Percentiles rank a stretch among this genome's conserved stretches.
phyloP scores from a whole-genome alignment of 2,888 invertebrate genomes.

The Barypeithes pellucidus region DNA sequence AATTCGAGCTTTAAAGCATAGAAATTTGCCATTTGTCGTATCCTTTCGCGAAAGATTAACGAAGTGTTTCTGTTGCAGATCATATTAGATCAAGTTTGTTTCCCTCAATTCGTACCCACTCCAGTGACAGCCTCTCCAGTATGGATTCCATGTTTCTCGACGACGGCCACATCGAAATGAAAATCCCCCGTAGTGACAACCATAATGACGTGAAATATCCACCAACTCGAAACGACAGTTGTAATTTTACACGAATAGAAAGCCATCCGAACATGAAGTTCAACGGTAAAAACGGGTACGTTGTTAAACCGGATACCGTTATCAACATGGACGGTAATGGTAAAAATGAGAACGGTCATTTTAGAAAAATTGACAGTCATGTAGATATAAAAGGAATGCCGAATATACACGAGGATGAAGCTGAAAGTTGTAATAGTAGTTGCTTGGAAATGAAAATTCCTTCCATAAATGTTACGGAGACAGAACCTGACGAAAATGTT shows the following conservation, averaged over 20 bases:
- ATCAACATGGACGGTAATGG: constrained; percentile 38
- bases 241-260: constrained; percentile 41
- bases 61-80: constrained; percentile 65
- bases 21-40: too few species aligned
- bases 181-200: constrained; percentile 55
- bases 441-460: constrained; percentile 70
- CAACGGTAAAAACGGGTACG: constrained; percentile 42
- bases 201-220: constrained; percentile 43
- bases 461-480: constrained; percentile 70
- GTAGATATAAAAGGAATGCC: constrained; percentile 52
- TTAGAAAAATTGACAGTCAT: constrained; percentile 53
- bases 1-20: too few species aligned
- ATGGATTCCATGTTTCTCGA: constrained; percentile 76
- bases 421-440: constrained; percentile 48
- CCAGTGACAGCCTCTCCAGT: constrained; percentile 78
- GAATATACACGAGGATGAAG: constrained; percentile 54
- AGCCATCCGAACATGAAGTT: constrained; percentile 52
- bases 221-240: constrained; percentile 29
- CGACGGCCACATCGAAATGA: constrained; percentile 73
- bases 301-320: constrained; percentile 38
- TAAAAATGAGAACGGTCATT: constrained; percentile 35
- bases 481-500: constrained; percentile 66
- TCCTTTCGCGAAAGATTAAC: too few species aligned
- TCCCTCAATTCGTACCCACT: constrained; percentile 69
- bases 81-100: constrained; percentile 68